Evolutionary conservation across 2,113 vertebrate species (phyloP).

Genomic region (Austrofundulus limnaeus): DNA sequence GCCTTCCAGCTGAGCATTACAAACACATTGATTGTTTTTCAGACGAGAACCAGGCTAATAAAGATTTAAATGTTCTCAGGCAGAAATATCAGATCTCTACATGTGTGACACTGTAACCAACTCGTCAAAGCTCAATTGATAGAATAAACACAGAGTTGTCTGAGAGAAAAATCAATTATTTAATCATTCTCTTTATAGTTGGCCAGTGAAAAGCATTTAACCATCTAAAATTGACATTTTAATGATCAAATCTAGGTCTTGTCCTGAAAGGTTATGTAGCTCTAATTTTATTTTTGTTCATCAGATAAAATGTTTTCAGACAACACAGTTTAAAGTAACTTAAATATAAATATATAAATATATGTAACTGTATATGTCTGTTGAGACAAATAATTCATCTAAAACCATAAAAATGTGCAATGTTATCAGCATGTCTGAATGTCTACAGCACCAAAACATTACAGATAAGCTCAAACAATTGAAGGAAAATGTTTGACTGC

Average conservation of each 20-base stretch:
- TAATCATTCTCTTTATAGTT: not conserved
- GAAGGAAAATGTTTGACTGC: not conserved
- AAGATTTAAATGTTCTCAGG: conserved; percentile 4
- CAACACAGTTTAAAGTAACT: too few species aligned
- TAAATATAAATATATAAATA: too few species aligned
- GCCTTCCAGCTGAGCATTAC: not conserved
- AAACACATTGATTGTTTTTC: not conserved
- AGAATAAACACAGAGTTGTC: not conserved
- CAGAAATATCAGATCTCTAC: not conserved
- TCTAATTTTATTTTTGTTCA: too few species aligned
- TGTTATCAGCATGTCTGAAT: too few species aligned
- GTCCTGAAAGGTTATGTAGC: not conserved
- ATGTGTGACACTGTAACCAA: not conserved
- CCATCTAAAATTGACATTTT: not conserved
- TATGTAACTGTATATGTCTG: too few species aligned
- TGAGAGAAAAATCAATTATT: conserved; percentile 1
- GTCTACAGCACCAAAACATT: too few species aligned
- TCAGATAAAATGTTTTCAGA: too few species aligned
- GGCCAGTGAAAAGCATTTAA: not conserved
- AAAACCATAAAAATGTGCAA: too few species aligned
- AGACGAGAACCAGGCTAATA: not conserved
- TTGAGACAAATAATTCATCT: too few species aligned
- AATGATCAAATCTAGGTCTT: not conserved
- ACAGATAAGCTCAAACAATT: too few species aligned
- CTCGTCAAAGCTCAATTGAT: not conserved